A percentile compares a stretch with the other conserved stretches of the same genome.
Evolutionary conservation across 2,797 vertebrate genomes (phyloP).

Genomic region (Brachyrhaphis roseni): DNA sequence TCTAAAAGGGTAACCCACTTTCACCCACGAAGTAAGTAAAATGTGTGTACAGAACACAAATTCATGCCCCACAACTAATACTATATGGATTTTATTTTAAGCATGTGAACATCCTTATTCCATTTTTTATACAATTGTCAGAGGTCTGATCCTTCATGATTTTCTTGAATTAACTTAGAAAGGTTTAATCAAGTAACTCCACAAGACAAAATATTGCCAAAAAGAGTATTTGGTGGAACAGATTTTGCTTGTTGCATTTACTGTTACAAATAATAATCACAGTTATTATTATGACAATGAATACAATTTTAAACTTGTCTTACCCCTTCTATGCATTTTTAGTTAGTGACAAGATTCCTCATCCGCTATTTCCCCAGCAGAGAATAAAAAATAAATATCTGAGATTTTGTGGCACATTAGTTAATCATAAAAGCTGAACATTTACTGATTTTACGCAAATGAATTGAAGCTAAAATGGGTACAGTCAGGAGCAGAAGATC

Average conservation of each 20-base stretch:
- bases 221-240: neutral
- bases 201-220: neutral
- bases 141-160: neutral
- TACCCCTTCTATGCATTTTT: neutral
- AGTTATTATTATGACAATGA: neutral
- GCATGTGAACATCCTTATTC: neutral
- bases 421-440: conserved; percentile 7
- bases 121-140: neutral
- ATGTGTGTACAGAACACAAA: conserved; percentile 23
- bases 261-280: neutral
- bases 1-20: conserved; percentile 33
- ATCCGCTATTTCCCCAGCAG: neutral
- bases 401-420: conserved; percentile 1
- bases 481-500: conserved; percentile 36
- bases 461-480: conserved; percentile 33
- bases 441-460: conserved; percentile 28
- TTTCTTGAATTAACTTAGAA: neutral
- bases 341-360: neutral
- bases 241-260: neutral
- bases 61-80: conserved; percentile 14
- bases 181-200: neutral
- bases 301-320: neutral
- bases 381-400: neutral
- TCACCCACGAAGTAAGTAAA: conserved; percentile 42
- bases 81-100: neutral